phyloP scores from a whole-genome alignment of 2,888 invertebrate genomes.

The Cephus spinipes region DNA sequence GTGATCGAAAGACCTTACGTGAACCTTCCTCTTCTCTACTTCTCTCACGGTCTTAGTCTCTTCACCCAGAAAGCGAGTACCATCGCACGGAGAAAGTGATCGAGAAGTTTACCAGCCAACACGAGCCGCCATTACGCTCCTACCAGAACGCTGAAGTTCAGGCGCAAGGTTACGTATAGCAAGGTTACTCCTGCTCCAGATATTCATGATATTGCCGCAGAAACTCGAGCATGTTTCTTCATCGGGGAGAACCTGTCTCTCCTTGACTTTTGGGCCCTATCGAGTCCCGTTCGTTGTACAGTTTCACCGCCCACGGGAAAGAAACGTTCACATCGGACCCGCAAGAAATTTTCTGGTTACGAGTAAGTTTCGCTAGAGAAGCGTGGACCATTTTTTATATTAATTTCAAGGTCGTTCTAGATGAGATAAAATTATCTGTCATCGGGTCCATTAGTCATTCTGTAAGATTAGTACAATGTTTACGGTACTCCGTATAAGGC shows the following conservation, averaged over 20 bases:
- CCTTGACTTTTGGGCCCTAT: background rate
- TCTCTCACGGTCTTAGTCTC: constrained; percentile 2
- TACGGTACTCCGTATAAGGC: background rate
- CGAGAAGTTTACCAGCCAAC: constrained; percentile 33
- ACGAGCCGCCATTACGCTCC: constrained; percentile 14
- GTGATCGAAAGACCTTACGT: constrained; percentile 4
- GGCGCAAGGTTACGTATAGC: constrained; percentile 59
- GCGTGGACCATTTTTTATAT: background rate
- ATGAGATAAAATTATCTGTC: background rate
- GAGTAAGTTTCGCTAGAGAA: background rate
- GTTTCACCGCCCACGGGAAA: background rate
- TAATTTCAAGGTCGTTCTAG: background rate
- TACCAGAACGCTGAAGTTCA: constrained; percentile 51
- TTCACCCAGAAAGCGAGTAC: background rate
- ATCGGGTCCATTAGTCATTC: background rate
- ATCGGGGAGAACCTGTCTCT: background rate
- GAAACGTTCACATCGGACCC: background rate
- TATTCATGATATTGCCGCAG: constrained; percentile 13
- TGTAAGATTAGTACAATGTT: background rate
- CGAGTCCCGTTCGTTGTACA: background rate
- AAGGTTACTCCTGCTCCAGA: constrained; percentile 55
- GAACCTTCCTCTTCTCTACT: constrained; percentile 25
- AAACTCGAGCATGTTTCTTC: background rate
- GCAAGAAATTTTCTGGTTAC: background rate
- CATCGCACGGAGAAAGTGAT: constrained; percentile 60